Conservation (phyloP, 2,888 invertebrate species). For the Aphodius granarius region DNA sequence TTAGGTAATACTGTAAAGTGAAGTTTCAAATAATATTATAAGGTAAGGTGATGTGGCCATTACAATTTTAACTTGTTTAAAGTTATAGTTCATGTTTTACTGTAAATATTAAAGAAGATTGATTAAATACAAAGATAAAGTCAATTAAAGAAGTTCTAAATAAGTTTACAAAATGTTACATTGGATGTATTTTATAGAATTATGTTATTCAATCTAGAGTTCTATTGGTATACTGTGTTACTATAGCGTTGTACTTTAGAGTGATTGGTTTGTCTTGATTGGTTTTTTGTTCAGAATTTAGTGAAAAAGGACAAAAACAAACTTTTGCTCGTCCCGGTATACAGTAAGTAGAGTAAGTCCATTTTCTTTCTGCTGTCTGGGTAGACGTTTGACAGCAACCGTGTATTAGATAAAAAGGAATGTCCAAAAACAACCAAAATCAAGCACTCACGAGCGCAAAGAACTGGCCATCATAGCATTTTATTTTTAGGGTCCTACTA, state of each 20-base stretch:
- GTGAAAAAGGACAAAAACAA: background rate
- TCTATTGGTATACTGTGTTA: too few species aligned
- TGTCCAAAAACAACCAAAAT: background rate
- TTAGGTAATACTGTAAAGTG: conserved; percentile 16
- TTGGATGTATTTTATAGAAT: background rate
- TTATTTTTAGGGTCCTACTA: conserved; percentile 34
- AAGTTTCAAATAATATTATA: conserved; percentile 2
- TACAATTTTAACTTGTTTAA: background rate
- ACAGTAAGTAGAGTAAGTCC: background rate
- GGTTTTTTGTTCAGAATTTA: too few species aligned
- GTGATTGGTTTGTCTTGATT: too few species aligned
- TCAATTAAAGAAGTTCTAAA: background rate
- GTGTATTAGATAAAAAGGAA: background rate
- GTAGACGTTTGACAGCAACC: background rate
- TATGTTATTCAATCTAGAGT: background rate
- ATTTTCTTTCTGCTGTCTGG: too few species aligned
- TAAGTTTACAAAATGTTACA: background rate
- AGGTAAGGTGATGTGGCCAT: background rate
- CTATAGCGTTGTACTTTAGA: too few species aligned
- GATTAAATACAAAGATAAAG: background rate
- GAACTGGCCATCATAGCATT: background rate
- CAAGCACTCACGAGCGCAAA: background rate
- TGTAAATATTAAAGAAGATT: background rate
- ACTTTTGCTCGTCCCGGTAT: background rate
- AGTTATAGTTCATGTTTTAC: background rate